phyloP scores from a whole-genome alignment of 2,113 vertebrate genomes.

The Oreocharis arfaki region DNA sequence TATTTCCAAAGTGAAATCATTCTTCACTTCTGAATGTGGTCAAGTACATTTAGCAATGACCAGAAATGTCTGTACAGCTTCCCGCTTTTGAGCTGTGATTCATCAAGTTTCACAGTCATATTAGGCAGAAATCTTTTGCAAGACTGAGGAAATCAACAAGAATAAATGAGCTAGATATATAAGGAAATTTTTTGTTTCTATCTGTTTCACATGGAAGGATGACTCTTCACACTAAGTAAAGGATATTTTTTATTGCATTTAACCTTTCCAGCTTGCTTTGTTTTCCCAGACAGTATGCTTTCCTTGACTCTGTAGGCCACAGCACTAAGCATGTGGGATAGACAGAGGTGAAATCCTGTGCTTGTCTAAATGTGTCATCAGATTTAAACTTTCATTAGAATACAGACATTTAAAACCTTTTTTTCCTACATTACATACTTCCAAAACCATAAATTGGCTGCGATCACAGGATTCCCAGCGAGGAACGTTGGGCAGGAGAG shows the following conservation, averaged over 20 bases:
- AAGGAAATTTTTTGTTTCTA: not conserved
- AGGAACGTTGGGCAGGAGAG: not conserved
- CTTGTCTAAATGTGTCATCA: not conserved
- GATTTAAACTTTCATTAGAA: not conserved
- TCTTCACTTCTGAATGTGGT: not conserved
- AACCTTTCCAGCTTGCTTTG: not conserved
- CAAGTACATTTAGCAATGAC: not conserved
- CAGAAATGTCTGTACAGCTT: not conserved
- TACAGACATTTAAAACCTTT: not conserved
- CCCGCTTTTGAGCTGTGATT: not conserved
- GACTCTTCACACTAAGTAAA: not conserved
- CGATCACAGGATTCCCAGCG: rapidly evolving
- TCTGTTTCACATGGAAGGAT: not conserved
- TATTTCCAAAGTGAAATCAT: not conserved
- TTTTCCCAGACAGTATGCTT: not conserved
- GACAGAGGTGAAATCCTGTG: not conserved
- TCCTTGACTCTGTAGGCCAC: not conserved
- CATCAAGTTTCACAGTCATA: not conserved
- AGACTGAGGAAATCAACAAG: not conserved
- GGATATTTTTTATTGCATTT: not conserved
- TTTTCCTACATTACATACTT: not conserved
- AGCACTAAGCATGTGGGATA: not conserved
- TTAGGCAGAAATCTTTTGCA: not conserved
- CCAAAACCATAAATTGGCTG: not conserved
- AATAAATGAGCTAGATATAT: not conserved